These are phyloP conservation scores for Vicugna pacos DNA, from an alignment of 2,113 vertebrate genomes.

Conservation along the genomic window DNA sequence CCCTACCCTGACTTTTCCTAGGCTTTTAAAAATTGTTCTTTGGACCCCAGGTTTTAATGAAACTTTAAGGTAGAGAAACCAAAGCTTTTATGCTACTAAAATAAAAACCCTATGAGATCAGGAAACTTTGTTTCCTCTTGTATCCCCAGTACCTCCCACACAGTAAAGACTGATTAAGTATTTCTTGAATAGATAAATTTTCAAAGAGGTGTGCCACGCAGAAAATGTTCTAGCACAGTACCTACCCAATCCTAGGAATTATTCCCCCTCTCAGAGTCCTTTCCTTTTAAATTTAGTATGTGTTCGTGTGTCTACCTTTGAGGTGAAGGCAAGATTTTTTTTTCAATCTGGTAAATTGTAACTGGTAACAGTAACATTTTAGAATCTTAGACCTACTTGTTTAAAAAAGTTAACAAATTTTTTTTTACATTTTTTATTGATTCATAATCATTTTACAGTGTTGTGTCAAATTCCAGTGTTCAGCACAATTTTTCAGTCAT, in stretches of 20 bases:
- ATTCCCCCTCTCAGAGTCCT: neutral
- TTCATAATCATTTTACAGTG: too few species aligned
- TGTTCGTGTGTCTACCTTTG: neutral
- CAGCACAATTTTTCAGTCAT: too few species aligned
- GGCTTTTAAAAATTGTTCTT: neutral
- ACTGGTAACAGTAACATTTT: neutral
- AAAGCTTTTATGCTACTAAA: slow-evolving; percentile 48
- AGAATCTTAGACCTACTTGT: neutral
- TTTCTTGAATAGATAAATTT: neutral
- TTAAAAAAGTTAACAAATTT: neutral
- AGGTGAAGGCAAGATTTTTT: neutral
- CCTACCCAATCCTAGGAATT: neutral
- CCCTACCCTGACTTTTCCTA: neutral
- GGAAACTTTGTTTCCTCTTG: neutral
- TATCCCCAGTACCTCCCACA: neutral
- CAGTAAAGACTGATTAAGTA: slow-evolving; percentile 27
- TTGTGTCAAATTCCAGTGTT: too few species aligned
- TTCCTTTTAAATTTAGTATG: neutral
- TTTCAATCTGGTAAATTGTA: neutral
- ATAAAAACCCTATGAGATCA: neutral
- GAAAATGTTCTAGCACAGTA: neutral
- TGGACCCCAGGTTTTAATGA: neutral
- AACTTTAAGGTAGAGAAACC: neutral
- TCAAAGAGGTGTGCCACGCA: neutral
- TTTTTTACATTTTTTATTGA: too few species aligned